phyloP scores from a whole-genome alignment of 2,797 vertebrate species.

The Austrolebias charrua region DNA sequence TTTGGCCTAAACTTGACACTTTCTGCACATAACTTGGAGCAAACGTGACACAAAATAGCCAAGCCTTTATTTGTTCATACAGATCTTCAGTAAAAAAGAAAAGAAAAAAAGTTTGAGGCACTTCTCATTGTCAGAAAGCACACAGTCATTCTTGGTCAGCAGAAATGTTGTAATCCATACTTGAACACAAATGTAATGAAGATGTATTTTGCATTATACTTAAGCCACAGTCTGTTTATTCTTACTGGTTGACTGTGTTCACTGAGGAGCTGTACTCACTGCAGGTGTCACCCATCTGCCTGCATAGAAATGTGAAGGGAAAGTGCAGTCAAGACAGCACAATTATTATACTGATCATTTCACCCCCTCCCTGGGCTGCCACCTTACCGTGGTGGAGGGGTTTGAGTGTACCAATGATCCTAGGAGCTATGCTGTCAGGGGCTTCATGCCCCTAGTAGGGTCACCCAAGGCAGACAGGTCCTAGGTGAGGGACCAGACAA shows the following conservation, averaged over 20 bases:
- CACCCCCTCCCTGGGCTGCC: not conserved
- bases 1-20: constrained; percentile 15
- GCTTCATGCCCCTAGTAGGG: no score
- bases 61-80: not conserved
- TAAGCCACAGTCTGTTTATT: constrained; percentile 65
- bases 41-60: not conserved
- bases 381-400: no score
- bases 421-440: no score
- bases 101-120: not conserved
- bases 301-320: not conserved
- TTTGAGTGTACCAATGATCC: no score
- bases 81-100: constrained; percentile 1
- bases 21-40: constrained; percentile 1
- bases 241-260: constrained; percentile 36
- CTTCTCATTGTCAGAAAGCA: not conserved
- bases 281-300: constrained; percentile 15
- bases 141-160: constrained; percentile 3
- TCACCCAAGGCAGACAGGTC: no score
- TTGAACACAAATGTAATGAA: constrained; percentile 48
- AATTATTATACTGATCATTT: not conserved
- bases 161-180: constrained; percentile 21
- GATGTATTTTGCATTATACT: constrained; percentile 70
- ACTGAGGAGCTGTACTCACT: constrained; percentile 25
- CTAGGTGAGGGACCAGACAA: no score
- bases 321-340: not conserved